Evolutionary conservation across 2,113 vertebrate species (phyloP).

Genomic region (Dendropsophus ebraccatus): DNA sequence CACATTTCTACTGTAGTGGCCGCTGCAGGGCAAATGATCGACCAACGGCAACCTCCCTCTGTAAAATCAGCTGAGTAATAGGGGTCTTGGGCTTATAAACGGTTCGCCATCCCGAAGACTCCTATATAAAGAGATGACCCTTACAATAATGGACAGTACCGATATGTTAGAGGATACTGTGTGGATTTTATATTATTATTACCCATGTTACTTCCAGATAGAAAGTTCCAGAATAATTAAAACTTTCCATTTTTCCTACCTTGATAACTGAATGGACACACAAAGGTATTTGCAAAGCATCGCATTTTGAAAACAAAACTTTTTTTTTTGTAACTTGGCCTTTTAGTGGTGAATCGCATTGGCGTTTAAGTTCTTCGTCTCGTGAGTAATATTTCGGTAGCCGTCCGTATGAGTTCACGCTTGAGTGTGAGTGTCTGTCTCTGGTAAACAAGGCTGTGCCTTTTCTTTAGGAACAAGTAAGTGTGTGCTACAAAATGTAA

Average conservation of each 20-base stretch:
- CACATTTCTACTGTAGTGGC: neutral
- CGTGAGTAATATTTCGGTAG: neutral
- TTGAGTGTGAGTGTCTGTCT: conserved; percentile 25
- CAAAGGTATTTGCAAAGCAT: neutral
- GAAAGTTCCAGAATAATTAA: neutral
- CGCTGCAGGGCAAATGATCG: neutral
- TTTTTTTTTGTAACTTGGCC: neutral
- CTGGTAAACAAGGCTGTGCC: conserved; percentile 48
- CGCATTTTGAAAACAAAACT: neutral
- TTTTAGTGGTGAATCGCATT: neutral
- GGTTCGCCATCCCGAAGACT: neutral
- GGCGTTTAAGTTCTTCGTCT: neutral
- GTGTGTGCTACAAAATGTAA: conserved; percentile 38
- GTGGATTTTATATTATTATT: neutral
- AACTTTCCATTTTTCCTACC: neutral
- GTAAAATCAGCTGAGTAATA: too few relatives aligned
- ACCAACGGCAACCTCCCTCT: neutral
- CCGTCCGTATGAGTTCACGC: conserved; percentile 11
- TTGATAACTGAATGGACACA: too few relatives aligned
- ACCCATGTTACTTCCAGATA: neutral
- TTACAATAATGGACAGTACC: too few relatives aligned
- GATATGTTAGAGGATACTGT: too few relatives aligned
- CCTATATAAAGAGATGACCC: neutral
- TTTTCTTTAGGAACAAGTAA: conserved; percentile 46
- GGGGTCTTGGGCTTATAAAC: neutral